A percentile compares a stretch with the other conserved stretches of the same genome.
These are phyloP conservation scores for Polietes domitor DNA, from an alignment of 2,888 invertebrate genomes.

Conservation along the genomic window DNA sequence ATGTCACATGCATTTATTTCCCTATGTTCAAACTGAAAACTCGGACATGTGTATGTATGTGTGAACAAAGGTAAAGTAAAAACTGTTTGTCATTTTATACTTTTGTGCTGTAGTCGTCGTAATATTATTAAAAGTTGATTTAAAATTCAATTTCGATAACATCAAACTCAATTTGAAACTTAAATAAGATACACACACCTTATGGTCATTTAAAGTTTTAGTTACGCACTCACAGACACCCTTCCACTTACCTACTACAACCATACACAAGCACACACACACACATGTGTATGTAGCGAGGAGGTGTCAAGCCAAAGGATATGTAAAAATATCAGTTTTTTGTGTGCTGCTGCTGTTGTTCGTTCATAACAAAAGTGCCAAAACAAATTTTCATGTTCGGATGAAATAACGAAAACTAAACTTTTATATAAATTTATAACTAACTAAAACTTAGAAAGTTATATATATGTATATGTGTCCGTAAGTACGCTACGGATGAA, in stretches of 20 bases:
- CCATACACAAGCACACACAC: constrained; percentile 1
- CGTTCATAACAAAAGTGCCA: constrained; percentile 28
- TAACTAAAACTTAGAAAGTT: constrained; percentile 17
- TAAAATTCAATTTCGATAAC: constrained; percentile 40
- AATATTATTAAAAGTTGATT: constrained; percentile 29
- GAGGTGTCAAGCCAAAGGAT: neutral
- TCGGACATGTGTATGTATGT: no score
- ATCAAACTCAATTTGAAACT: constrained; percentile 42
- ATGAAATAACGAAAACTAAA: constrained; percentile 30
- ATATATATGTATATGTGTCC: no score
- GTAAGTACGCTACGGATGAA: neutral
- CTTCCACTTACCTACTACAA: neutral
- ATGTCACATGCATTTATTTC: no score
- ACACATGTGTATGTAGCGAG: neutral
- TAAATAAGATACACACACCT: constrained; percentile 3
- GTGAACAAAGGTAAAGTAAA: neutral
- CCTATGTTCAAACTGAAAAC: no score
- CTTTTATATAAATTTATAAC: constrained; percentile 37
- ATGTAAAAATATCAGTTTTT: constrained; percentile 18
- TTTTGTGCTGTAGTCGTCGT: neutral
- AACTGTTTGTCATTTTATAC: constrained; percentile 10
- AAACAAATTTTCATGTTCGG: constrained; percentile 30
- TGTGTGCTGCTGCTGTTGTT: neutral
- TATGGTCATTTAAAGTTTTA: constrained; percentile 14
- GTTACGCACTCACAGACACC: neutral